These are phyloP conservation scores for Phylloscopus whistleri DNA, from an alignment of 2,113 vertebrate species.

Conservation along the genomic window DNA sequence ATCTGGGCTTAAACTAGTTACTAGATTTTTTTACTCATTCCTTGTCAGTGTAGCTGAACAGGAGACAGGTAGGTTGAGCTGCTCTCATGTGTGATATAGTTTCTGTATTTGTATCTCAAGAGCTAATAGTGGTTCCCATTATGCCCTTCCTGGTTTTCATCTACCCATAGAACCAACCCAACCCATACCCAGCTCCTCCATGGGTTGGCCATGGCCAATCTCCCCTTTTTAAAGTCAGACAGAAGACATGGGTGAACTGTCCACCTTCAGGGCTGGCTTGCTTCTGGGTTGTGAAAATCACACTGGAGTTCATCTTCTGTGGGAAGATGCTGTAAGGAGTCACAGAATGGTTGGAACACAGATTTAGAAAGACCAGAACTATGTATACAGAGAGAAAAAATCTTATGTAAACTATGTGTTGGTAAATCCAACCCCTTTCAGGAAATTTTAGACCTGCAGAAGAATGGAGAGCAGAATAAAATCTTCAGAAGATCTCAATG, in stretches of 20 bases:
- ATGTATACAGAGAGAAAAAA: background rate
- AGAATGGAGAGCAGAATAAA: background rate
- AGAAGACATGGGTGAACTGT: background rate
- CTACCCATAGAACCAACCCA: too few species aligned
- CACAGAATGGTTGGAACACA: background rate
- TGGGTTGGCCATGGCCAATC: background rate
- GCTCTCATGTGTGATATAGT: background rate
- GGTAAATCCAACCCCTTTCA: background rate
- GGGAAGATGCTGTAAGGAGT: background rate
- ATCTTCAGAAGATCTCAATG: background rate
- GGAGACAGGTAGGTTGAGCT: background rate
- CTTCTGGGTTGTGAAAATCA: background rate
- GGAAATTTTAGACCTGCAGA: background rate
- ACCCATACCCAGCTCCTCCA: background rate
- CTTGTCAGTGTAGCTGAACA: background rate
- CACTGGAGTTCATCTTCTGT: background rate
- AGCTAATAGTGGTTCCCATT: background rate
- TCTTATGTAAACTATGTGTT: background rate
- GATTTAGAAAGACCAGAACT: background rate
- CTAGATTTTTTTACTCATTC: background rate
- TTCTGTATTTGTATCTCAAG: background rate
- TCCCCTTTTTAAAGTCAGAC: background rate
- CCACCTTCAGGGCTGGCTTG: background rate
- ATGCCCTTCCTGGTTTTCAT: background rate
- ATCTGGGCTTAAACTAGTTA: background rate